A percentile compares a stretch with the other conserved stretches of the same genome.
These are phyloP conservation scores for Yasuhikotakia modesta DNA, from an alignment of 2,797 vertebrate genomes.

Conservation along the genomic window DNA sequence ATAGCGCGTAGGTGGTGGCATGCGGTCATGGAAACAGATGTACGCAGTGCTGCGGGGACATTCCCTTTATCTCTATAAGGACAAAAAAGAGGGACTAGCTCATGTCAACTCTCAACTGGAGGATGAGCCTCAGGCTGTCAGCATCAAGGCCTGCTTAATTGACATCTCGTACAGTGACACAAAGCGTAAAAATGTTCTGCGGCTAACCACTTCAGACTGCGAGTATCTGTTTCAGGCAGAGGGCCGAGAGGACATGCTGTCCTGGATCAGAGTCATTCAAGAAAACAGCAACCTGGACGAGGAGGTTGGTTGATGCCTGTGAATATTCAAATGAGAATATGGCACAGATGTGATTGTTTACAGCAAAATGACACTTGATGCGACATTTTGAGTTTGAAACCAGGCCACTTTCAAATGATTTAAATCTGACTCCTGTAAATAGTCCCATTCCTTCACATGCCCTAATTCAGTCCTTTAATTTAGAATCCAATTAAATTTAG, in stretches of 20 bases:
- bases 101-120: slow-evolving; percentile 78
- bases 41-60: slow-evolving; percentile 90
- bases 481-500: no score
- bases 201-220: slow-evolving; percentile 91
- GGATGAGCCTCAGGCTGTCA: slow-evolving; percentile 89
- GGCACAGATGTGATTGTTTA: no score
- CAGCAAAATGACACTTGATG: no score
- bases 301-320: slow-evolving; percentile 77
- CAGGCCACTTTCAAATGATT: no score
- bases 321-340: no score
- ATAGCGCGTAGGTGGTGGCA: slow-evolving; percentile 89
- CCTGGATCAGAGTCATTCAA: slow-evolving; percentile 94
- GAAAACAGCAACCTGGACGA: slow-evolving; percentile 92
- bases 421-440: no score
- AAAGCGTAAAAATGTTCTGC: slow-evolving; percentile 94
- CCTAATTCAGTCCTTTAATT: no score
- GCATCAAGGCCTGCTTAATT: slow-evolving; percentile 93
- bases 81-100: slow-evolving; percentile 85
- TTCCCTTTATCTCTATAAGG: slow-evolving; percentile 90
- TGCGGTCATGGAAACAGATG: slow-evolving; percentile 93
- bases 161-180: slow-evolving; percentile 99
- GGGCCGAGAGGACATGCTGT: slow-evolving; percentile 92
- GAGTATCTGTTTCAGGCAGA: slow-evolving; percentile 97
- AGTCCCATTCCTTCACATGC: no score
- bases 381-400: no score